Evolutionary conservation across 2,113 vertebrate species (phyloP).

Genomic region (Sylvilagus bachmani): DNA sequence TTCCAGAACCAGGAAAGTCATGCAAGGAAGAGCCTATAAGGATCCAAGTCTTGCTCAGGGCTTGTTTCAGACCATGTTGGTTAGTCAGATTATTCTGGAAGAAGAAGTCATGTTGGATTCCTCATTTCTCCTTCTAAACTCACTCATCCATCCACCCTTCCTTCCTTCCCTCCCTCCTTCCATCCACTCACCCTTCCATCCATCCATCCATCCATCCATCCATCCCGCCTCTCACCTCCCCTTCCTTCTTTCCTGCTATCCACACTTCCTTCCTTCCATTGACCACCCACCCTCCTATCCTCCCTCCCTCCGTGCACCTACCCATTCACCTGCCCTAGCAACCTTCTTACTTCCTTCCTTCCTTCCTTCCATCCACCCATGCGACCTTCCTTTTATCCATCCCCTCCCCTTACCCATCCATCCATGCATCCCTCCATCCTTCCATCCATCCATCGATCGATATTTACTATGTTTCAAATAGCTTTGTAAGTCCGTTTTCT

Average conservation of each 20-base stretch:
- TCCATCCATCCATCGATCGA: too few relatives aligned
- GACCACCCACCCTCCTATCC: too few relatives aligned
- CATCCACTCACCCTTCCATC: not conserved
- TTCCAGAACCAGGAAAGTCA: slow-evolving; percentile 19
- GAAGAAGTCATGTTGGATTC: not conserved
- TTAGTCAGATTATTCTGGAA: not conserved
- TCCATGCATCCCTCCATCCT: too few relatives aligned
- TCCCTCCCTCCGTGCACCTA: too few relatives aligned
- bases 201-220: too few relatives aligned
- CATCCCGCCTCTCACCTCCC: not conserved
- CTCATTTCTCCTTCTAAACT: not conserved
- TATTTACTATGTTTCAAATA: slow-evolving; percentile 2
- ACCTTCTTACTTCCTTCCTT: too few relatives aligned
- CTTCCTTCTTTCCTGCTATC: too few relatives aligned
- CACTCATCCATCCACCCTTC: not conserved
- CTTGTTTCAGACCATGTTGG: not conserved
- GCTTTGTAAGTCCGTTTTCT: not conserved
- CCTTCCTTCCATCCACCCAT: too few relatives aligned
- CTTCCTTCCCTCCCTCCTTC: not conserved
- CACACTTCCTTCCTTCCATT: too few relatives aligned
- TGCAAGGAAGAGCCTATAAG: not conserved
- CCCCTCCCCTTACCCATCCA: too few relatives aligned
- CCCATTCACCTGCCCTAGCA: too few relatives aligned
- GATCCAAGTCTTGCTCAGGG: not conserved
- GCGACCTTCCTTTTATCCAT: too few relatives aligned